Evolutionary conservation across 2,797 vertebrate genomes (phyloP).

Genomic region (Sebastes minor): DNA sequence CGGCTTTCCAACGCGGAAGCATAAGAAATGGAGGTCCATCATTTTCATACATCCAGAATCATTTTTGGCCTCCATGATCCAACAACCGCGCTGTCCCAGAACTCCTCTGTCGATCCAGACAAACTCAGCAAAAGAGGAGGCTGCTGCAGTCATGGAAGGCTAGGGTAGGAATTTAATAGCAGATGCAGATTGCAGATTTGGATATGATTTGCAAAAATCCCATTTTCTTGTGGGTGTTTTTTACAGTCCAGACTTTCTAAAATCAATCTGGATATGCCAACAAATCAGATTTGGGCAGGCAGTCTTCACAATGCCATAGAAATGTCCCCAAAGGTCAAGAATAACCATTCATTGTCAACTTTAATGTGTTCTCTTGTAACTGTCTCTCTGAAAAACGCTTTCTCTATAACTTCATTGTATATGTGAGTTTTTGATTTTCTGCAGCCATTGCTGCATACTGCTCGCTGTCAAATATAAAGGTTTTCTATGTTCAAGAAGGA

Average conservation of each 20-base stretch:
- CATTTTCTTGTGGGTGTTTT: not conserved
- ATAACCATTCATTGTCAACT: not conserved
- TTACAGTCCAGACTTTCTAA: not conserved
- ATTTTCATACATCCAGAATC: not conserved
- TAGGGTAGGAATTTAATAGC: too few relatives aligned
- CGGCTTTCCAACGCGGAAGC: not conserved
- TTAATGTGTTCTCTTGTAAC: not conserved
- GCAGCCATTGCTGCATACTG: not conserved
- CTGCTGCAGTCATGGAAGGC: too few relatives aligned
- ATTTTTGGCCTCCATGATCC: too few relatives aligned
- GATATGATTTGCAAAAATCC: not conserved
- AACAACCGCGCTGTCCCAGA: too few relatives aligned
- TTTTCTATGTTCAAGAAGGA: too few relatives aligned
- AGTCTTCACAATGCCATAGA: not conserved
- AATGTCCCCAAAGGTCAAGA: not conserved
- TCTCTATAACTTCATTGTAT: not conserved
- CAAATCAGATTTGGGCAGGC: not conserved
- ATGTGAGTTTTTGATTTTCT: not conserved
- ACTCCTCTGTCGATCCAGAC: too few relatives aligned
- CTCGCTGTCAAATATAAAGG: not conserved
- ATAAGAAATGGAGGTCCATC: not conserved
- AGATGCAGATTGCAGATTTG: not conserved
- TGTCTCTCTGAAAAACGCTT: too few relatives aligned
- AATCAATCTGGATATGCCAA: not conserved
- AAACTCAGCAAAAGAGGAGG: too few relatives aligned